Base-by-base conservation (phyloP, 2,888 invertebrate genomes). In the Argyra leucocephala region DNA sequence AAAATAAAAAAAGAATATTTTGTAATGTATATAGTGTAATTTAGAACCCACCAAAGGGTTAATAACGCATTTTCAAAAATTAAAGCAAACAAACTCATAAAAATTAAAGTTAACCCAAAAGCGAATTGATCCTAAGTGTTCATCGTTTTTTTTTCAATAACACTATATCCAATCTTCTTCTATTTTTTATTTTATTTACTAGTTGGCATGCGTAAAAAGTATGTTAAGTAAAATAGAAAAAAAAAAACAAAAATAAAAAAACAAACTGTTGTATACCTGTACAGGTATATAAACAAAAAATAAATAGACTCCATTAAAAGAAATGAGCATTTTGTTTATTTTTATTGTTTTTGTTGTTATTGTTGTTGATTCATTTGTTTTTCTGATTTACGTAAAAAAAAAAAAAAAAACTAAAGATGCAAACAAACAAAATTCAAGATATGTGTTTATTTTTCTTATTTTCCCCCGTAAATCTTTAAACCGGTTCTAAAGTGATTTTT, bases 281-380 rank as follows among this genome's bases (percentile, higher is more conserved):
- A 48, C 48, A 48, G 48, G 18, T 48, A 48, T 48, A 48, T 15
- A 31, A 31, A 31, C 5, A 31, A 31, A 48, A 48, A 48, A 48
- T 48, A 48, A 48, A 48, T 48, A 48, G 48, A 48, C 48, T 48
- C 48, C 48, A 48, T 48, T 48, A 48, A 31, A 48, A 48, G 31
- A 31, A 31, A 31, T 31, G 31, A 31, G 31, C 1, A 10, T 31
- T 31, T 12, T 31, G 7, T 31, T 26, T 26, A 6, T 26, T 26
- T 9, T 26, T 26, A 26, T 26, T 26, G 9, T 26, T 48, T 18
- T 48, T 48, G 5, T 48, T 48, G 5, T 48, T 48, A 18, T 48
- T 18, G 5, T 48, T 15, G 48, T 48, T 15, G 48, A 18, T 48
- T 48, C 48, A 48, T 48, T 48, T n/a, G 48, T 48, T 48, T 48